phyloP scores from a whole-genome alignment of 1,140 invertebrate genomes.

The Ceratina calcarata region DNA sequence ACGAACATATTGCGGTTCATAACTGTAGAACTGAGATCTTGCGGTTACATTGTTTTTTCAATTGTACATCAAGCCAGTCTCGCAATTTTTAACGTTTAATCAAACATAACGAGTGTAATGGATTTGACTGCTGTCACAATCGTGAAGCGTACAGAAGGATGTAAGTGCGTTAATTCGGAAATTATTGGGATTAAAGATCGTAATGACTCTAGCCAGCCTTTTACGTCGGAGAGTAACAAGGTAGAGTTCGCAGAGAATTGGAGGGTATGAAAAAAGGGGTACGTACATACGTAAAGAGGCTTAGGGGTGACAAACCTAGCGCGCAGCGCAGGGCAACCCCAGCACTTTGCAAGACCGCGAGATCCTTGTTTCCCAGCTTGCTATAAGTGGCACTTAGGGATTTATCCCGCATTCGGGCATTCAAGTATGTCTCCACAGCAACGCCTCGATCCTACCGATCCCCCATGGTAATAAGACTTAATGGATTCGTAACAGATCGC shows the following conservation, averaged over 20 bases:
- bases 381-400: not conserved
- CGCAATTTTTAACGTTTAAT: too few species aligned
- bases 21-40: too few species aligned
- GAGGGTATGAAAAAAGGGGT: conserved; percentile 16
- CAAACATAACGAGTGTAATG: too few species aligned
- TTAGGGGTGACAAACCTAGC: conserved; percentile 59
- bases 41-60: too few species aligned
- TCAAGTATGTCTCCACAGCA: conserved; percentile 22
- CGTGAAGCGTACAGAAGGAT: too few species aligned
- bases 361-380: conserved; percentile 38
- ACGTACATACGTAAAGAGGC: conserved; percentile 54
- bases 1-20: not conserved
- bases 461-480: conserved; percentile 44
- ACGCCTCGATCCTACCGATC: conserved; percentile 29
- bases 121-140: too few species aligned
- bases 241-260: not conserved
- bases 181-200: not conserved
- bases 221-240: too few species aligned
- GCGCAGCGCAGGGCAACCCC: not conserved
- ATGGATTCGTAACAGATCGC: conserved; percentile 35
- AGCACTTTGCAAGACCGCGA: conserved; percentile 34
- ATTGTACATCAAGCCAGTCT: too few species aligned
- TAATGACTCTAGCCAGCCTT: not conserved
- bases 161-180: conserved; percentile 1
- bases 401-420: conserved; percentile 39